These are phyloP conservation scores for Polyommatus iphigenia DNA, from an alignment of 2,888 invertebrate species.

Conservation along the genomic window DNA sequence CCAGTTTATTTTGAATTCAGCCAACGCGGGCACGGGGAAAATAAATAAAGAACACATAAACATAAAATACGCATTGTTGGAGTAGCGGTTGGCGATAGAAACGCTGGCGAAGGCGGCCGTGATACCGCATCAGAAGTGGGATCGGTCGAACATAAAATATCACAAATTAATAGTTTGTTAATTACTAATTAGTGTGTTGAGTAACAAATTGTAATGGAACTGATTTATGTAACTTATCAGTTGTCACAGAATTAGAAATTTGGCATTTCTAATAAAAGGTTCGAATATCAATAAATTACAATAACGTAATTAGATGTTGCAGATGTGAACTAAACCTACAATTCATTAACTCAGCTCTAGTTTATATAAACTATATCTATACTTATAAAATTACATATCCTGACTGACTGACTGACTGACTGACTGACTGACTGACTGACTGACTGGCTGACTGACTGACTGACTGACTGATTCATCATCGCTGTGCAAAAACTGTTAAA, in stretches of 20 bases:
- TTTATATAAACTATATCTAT: background rate
- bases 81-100: slow-evolving; percentile 34
- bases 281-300: background rate
- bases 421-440: too few relatives aligned
- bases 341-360: background rate
- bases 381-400: too few relatives aligned
- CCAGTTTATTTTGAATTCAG: slow-evolving; percentile 66
- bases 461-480: too few relatives aligned
- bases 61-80: slow-evolving; percentile 39
- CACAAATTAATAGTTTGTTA: slow-evolving; percentile 9
- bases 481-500: too few relatives aligned
- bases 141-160: slow-evolving; percentile 14
- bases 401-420: too few relatives aligned
- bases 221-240: background rate
- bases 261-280: background rate
- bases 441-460: too few relatives aligned
- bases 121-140: slow-evolving; percentile 3
- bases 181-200: background rate
- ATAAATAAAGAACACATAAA: slow-evolving; percentile 47
- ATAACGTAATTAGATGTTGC: background rate
- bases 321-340: background rate
- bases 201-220: background rate
- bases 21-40: slow-evolving; percentile 59
- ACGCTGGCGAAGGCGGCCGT: background rate
- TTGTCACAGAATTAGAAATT: background rate